Evolutionary conservation across 2,888 invertebrate genomes (phyloP), one percentile per base, ranked within the genome.

Genomic region (Brenthis ino): DNA sequence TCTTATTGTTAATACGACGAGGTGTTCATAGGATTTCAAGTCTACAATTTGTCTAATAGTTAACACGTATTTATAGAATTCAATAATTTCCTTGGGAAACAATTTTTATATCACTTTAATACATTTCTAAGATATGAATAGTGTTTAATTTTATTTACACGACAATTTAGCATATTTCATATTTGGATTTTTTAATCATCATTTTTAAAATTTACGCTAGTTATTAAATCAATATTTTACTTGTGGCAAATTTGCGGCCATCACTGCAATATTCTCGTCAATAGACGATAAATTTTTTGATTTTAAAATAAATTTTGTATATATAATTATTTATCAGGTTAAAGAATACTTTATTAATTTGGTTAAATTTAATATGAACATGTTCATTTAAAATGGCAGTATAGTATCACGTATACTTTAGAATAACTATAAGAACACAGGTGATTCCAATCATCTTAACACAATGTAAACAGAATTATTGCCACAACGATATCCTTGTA

Each of bases 61-160:
- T 89, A 91, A 91, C 90, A 83, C 83, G 85, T 85, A 86, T 83
- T 83, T 80, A 87, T 88, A 89, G 88, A 89, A 86, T 88, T 88
- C 87, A 86, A 80, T 85, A 87, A 87, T 90, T 91, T 91, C 91
- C 91, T 88, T 89, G 82, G 91, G 91, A 91, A 92, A 90, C 83
- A 87, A 88, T 87, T 81, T 81, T 60, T 60, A 60, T 89, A 90
- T 92, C 89, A 91, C 89, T 87, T 90, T 79, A 87, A 87, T 91
- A 88, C 77, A 80, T 80, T 79, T 84, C 91, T 92, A 93, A 86
- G 92, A 93, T 93, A 93, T 93, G 92, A 93, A 89, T 88, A 90
- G 84, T 82, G 87, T 87, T 43, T 84, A 80, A 72, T 80, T 82
- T 81, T 88, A 90, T 88, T 82, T 89, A 88, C 87, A 89, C 8